These are phyloP conservation scores for Chlorocebus sabaeus DNA, from an alignment of 2,113 vertebrate species.

Conservation along the genomic window DNA sequence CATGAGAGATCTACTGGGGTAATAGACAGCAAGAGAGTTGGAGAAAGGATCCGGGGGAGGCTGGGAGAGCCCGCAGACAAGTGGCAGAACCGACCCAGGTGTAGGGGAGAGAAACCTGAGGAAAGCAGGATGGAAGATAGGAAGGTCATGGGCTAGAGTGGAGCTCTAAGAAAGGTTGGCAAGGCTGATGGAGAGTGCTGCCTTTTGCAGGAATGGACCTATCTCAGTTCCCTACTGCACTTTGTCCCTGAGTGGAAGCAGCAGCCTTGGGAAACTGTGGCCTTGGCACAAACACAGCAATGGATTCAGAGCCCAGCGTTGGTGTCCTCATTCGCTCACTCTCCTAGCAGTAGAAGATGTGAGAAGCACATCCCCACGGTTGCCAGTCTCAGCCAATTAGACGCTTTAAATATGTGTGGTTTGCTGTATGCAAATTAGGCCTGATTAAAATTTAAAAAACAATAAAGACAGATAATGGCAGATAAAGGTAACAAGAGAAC, in stretches of 20 bases:
- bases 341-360: background rate
- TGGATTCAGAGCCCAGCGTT: background rate
- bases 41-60: background rate
- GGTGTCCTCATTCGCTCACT: background rate
- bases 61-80: background rate
- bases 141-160: background rate
- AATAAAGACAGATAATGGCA: background rate
- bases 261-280: background rate
- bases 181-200: background rate
- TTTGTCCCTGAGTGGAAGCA: background rate
- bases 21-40: background rate
- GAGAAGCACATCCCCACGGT: background rate
- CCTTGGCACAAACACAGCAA: background rate
- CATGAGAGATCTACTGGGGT: no score
- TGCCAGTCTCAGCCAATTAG: background rate
- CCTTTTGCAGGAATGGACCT: background rate
- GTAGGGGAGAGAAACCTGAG: background rate
- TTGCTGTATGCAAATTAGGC: background rate
- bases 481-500: background rate
- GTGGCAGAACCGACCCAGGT: background rate
- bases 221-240: background rate
- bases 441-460: background rate
- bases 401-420: background rate
- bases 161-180: background rate
- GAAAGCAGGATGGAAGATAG: background rate